Evolutionary conservation across 2,113 vertebrate genomes (phyloP), one percentile per base, ranked within the genome.

Genomic region (Helogale parvula): DNA sequence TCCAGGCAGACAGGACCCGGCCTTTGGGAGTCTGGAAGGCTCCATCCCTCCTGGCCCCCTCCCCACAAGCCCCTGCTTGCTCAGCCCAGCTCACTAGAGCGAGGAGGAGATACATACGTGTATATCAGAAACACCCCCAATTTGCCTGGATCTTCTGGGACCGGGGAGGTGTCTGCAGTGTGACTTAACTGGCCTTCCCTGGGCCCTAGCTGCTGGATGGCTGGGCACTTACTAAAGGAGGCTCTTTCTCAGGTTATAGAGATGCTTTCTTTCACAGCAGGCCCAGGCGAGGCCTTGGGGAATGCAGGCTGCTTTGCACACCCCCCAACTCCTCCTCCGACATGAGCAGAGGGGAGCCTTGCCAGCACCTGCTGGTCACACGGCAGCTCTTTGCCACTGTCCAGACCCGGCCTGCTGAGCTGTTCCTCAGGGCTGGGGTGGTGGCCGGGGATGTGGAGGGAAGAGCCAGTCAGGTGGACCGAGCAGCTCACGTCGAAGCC

Each of bases 381-480:
- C 2, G 2, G 50, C 57, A 41, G 12, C 33, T 33, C 38, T 81
- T 72, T 3, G 66, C 83, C 12, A 0, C 12, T 25, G 63, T 45
- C 63, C 21, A n/a, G 72, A 11, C 87, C 41, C 13, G 17, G 25
- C 14, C 60, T 52, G 41, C 77, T 31, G 35, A 23, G 4, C 41
- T 25, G 66, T 4, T 35, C 87, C 74, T 79, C 11, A 4, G 65
- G 35, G 21, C 21, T 15, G 23, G 25, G 25, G 27, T 5, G 25
- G 25, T 5, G 0, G 4, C 27, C 66, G 13, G 57, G 57, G 57
- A 57, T 14, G 6, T 69, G 27, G 50, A 90, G 50, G 87, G 5
- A 25, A 63, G 68, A 27, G 10, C 38, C 19, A 7, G 14, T 5
- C 33, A 47, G 71, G 77, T 27, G 45, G 33, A 23, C 0, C 0